These are phyloP conservation scores for Punctoribates punctum DNA, from an alignment of 2,888 invertebrate genomes.

Conservation along the genomic window DNA sequence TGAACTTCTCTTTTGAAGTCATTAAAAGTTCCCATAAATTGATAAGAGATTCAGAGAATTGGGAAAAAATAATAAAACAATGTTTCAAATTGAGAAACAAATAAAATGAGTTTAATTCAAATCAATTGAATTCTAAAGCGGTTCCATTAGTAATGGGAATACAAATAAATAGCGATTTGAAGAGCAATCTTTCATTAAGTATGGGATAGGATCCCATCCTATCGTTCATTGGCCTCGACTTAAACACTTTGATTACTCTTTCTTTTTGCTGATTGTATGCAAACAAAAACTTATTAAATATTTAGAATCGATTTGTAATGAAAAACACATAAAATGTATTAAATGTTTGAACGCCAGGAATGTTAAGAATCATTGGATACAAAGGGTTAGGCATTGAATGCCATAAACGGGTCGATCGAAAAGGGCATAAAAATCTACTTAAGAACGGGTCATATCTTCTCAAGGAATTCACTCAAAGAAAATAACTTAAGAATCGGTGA, in stretches of 20 bases:
- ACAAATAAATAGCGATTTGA: not conserved
- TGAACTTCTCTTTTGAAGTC: no score
- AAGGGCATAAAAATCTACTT: not conserved
- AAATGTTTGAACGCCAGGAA: no score
- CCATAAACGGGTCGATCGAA: not conserved
- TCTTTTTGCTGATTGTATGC: not conserved
- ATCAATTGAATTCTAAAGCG: not conserved
- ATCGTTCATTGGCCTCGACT: slow-evolving; percentile 11
- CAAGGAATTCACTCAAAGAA: not conserved
- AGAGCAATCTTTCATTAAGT: not conserved
- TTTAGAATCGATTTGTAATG: not conserved
- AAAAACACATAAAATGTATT: not conserved
- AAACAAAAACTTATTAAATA: slow-evolving; percentile 20
- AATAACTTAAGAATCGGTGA: not conserved
- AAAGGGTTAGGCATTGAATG: slow-evolving; percentile 8
- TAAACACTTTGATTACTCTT: not conserved
- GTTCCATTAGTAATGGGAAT: not conserved
- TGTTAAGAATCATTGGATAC: not conserved
- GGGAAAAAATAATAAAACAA: not conserved
- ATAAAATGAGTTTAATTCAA: not conserved
- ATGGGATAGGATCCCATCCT: not conserved
- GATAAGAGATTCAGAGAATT: not conserved
- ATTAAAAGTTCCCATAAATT: not conserved
- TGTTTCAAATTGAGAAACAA: not conserved
- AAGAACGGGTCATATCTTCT: not conserved